These are phyloP conservation scores for Nebria ingens DNA, from an alignment of 1,140 invertebrate species.

Conservation along the genomic window DNA sequence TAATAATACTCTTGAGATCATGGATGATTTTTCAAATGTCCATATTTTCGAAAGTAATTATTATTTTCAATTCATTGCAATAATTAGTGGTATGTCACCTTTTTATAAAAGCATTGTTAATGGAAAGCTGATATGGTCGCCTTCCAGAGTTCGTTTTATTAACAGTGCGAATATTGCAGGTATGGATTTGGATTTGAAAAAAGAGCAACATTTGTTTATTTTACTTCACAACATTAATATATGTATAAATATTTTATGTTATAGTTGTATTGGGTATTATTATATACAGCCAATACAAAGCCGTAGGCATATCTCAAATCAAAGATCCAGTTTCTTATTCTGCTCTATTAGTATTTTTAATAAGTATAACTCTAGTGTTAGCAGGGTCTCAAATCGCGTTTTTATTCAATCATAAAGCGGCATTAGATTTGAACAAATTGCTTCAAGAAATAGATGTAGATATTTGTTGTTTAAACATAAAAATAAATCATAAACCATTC, in stretches of 20 bases:
- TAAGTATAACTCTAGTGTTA: neutral
- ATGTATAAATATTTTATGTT: neutral
- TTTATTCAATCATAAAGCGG: neutral
- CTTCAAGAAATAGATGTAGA: neutral
- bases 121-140: neutral
- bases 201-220: neutral
- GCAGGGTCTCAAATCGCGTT: neutral
- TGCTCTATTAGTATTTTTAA: neutral
- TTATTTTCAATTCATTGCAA: too few relatives aligned
- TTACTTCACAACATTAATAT: neutral
- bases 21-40: too few relatives aligned
- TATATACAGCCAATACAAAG: neutral
- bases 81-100: neutral
- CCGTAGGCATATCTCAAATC: neutral
- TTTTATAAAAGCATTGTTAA: neutral
- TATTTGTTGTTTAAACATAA: neutral
- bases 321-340: neutral
- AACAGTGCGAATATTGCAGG: neutral
- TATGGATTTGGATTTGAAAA: neutral
- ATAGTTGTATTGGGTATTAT: neutral
- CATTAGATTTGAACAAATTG: neutral
- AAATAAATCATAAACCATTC: neutral
- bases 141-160: neutral
- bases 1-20: too few relatives aligned
- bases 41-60: too few relatives aligned